Base-by-base conservation (phyloP, 1,140 invertebrate species). In the Drosophila pruinosa region DNA sequence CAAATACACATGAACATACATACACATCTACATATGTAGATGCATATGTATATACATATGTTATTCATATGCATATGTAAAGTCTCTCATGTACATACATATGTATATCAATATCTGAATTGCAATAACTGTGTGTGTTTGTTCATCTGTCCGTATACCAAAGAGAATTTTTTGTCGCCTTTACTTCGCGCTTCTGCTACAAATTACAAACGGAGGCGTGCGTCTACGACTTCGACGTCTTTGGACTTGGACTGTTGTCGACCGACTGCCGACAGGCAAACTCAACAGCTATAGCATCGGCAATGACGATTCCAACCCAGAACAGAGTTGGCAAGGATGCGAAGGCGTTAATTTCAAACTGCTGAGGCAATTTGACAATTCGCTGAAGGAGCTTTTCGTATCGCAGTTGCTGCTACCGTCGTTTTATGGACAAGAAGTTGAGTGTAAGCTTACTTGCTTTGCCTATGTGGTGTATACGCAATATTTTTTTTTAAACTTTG, bases 171-270 rank as follows among this genome's bases (percentile, higher is more conserved):
- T 4, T 28, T 7, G 34, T 68, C 56, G 54, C 24, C 41, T 43
- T 61, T 61, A 59, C 14, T 69, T 62, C 58, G 65, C 57, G 58
- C 56, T 26, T 38, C 39, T 22, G 31, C 67, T 64, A 63, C 41
- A 34, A 38, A 71, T 38, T 28, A 54, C 17, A 45, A 52, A 65
- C 43, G 64, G 61, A 52, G 68, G 15, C 50, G 48, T 39, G 43
- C 63, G 64, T 52, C 67, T 39, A 58, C 71, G 65, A 57, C 70
- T 70, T 68, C 77, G 53, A 79, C 78, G 78, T 81, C 78, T 80
- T 81, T 71, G 63, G 74, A 77, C 78, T 82, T 82, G 78, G 69
- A 82, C 78, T 78, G 78, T 76, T 81, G 78, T 65, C 73, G 78
- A 81, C 68, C 78, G 78, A 80, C 78, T 80, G 56, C 48, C 70